phyloP scores from a whole-genome alignment of 2,113 vertebrate genomes.

The Choloepus hoffmanni region DNA sequence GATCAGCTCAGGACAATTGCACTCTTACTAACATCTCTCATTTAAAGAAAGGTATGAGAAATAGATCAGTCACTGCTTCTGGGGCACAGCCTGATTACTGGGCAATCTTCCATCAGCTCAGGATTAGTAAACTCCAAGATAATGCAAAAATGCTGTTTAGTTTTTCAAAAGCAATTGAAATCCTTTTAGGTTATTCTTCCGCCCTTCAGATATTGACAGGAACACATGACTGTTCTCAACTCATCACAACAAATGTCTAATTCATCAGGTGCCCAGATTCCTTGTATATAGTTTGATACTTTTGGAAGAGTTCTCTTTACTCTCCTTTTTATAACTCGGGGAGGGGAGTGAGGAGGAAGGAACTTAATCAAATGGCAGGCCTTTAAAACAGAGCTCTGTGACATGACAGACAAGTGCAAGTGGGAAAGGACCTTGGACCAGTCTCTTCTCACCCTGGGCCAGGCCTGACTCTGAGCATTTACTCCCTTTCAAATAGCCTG shows the following conservation, averaged over 20 bases:
- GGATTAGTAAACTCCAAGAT: conserved; percentile 28
- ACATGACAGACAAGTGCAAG: not conserved
- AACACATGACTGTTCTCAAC: not conserved
- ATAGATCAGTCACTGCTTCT: not conserved
- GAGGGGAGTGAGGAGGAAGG: too few species aligned
- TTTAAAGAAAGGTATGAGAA: conserved; percentile 15
- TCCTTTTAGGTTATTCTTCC: conserved; percentile 23
- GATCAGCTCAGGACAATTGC: conserved; percentile 8
- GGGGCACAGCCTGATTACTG: not conserved
- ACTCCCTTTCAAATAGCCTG: not conserved
- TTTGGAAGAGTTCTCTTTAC: not conserved
- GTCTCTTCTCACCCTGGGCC: not conserved
- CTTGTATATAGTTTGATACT: not conserved
- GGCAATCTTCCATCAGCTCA: not conserved
- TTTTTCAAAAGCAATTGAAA: conserved; percentile 43
- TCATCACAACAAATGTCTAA: conserved; percentile 1
- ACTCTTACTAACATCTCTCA: not conserved
- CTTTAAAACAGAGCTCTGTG: not conserved
- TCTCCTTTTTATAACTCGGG: conserved; percentile 1
- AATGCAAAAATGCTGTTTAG: conserved; percentile 46
- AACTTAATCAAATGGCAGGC: not conserved
- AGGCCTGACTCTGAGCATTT: not conserved
- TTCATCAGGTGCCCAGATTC: not conserved
- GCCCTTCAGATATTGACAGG: not conserved
- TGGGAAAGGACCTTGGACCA: conserved; percentile 12